These are phyloP conservation scores for Chelonoidis abingdonii DNA, from an alignment of 2,113 vertebrate genomes.

Conservation along the genomic window DNA sequence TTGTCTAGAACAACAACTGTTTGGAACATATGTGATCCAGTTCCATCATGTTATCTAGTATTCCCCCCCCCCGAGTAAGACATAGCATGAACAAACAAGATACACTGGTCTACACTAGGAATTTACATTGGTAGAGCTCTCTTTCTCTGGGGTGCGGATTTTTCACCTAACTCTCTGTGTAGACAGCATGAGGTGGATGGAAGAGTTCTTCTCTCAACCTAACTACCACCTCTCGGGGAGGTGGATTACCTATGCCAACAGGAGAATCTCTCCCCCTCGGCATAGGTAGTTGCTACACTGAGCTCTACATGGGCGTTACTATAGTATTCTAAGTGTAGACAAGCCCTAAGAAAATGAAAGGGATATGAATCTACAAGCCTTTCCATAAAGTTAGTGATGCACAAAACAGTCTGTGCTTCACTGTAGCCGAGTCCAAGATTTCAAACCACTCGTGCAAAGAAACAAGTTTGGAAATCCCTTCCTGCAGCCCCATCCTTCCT, in stretches of 20 bases:
- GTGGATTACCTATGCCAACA: background rate
- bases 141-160: background rate
- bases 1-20: background rate
- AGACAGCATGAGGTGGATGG: background rate
- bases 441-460: constrained; percentile 17
- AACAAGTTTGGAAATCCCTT: constrained; percentile 60
- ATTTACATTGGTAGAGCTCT: background rate
- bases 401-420: background rate
- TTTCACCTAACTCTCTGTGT: background rate
- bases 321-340: background rate
- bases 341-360: background rate
- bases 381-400: background rate
- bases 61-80: background rate
- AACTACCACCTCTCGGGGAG: background rate
- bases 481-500: constrained; percentile 10
- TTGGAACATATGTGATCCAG: fast-evolving
- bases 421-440: background rate
- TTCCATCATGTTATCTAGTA: background rate
- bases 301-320: background rate
- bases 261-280: no score
- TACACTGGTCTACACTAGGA: background rate
- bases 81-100: background rate
- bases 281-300: background rate
- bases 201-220: background rate
- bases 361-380: background rate